These are phyloP conservation scores for Anticlea derivata DNA, from an alignment of 2,888 invertebrate genomes.

Conservation along the genomic window DNA sequence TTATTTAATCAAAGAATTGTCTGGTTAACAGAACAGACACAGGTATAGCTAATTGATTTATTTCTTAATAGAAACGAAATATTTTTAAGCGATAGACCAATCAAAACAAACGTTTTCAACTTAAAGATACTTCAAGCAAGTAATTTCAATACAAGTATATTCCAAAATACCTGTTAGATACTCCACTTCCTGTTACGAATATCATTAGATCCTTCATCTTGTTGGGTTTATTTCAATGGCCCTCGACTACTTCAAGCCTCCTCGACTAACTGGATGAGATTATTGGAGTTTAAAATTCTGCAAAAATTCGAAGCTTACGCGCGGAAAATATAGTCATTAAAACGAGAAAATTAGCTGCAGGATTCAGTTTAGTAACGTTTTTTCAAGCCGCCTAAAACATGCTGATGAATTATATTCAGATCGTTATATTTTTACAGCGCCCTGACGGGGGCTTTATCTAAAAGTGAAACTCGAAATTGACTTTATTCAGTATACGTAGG, in stretches of 20 bases:
- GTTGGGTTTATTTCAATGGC: conserved; percentile 29
- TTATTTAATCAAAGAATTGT: too few relatives aligned
- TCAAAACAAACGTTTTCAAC: too few relatives aligned
- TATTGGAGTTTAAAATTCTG: conserved; percentile 27
- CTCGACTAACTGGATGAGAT: conserved; percentile 32
- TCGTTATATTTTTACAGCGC: too few relatives aligned
- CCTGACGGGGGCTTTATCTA: too few relatives aligned
- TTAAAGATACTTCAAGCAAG: background rate
- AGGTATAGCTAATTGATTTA: too few relatives aligned
- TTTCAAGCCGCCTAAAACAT: background rate
- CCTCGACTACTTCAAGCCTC: conserved; percentile 26
- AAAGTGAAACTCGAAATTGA: too few relatives aligned
- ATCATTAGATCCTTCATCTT: conserved; percentile 22
- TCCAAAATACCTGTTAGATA: conserved; percentile 9
- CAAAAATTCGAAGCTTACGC: background rate
- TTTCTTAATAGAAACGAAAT: too few relatives aligned
- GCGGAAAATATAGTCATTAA: conserved; percentile 5
- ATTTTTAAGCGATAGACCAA: too few relatives aligned
- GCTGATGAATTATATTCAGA: background rate
- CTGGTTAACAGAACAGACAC: too few relatives aligned
- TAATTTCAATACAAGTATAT: background rate
- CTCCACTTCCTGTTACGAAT: conserved; percentile 3
- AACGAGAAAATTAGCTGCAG: conserved; percentile 7
- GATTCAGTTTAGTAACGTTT: conserved; percentile 4
- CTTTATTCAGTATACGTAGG: too few relatives aligned